Evolutionary conservation across 2,113 vertebrate species (phyloP).

Genomic region (Mustela lutreola): DNA sequence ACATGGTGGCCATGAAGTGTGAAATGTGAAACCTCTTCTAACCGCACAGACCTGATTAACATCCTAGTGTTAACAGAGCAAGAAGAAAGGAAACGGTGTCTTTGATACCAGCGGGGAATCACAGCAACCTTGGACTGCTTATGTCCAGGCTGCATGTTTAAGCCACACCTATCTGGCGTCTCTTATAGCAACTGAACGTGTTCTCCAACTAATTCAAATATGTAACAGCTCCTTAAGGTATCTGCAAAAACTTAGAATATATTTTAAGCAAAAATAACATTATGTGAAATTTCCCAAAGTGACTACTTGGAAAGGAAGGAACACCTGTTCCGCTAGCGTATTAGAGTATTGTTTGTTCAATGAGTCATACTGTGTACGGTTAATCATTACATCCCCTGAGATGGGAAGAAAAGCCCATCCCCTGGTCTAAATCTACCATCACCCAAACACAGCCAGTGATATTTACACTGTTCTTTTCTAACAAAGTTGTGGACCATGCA

Average conservation of each 20-base stretch:
- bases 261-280: conserved; percentile 34
- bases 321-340: neutral
- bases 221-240: neutral
- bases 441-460: neutral
- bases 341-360: conserved; percentile 7
- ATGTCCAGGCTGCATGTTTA: neutral
- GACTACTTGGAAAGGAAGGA: conserved; percentile 29
- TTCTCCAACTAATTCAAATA: neutral
- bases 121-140: neutral
- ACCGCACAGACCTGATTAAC: neutral
- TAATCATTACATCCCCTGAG: conserved; percentile 46
- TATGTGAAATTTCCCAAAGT: conserved; percentile 37
- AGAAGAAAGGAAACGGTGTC: neutral
- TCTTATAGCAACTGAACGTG: neutral
- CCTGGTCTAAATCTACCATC: neutral
- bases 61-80: neutral
- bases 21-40: neutral
- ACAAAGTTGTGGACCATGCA: neutral
- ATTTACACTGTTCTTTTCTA: neutral
- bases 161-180: neutral
- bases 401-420: conserved; percentile 17
- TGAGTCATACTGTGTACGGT: conserved; percentile 4
- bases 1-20: neutral
- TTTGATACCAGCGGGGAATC: neutral
- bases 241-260: neutral